phyloP scores from a whole-genome alignment of 2,113 vertebrate species.

The Sphyrna mokarran region DNA sequence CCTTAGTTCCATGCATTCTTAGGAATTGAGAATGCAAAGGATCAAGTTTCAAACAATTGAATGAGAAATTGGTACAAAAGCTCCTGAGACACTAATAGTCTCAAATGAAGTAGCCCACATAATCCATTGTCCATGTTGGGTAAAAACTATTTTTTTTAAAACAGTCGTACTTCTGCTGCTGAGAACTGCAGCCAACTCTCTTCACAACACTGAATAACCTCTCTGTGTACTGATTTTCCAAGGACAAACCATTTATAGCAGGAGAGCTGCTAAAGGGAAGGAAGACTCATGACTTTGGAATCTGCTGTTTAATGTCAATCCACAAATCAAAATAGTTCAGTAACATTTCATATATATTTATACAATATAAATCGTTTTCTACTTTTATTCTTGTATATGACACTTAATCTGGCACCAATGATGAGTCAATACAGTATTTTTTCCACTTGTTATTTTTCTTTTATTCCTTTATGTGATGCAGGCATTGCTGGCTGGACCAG shows the following conservation, averaged over 20 bases:
- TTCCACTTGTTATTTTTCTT: background rate
- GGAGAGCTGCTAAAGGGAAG: background rate
- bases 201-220: background rate
- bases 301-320: background rate
- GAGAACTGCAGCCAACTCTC: background rate
- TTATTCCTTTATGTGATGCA: too few relatives aligned
- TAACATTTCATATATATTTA: background rate
- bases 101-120: background rate
- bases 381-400: background rate
- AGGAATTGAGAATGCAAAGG: background rate
- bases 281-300: slow-evolving; percentile 24
- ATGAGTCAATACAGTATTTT: background rate
- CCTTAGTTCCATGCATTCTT: background rate
- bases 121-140: slow-evolving; percentile 29
- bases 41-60: background rate
- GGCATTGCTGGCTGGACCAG: too few relatives aligned
- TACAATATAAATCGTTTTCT: background rate
- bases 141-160: background rate
- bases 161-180: background rate
- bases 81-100: background rate
- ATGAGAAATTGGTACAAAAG: background rate
- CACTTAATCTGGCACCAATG: background rate
- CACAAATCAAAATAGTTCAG: slow-evolving; percentile 25
- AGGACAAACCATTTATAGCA: slow-evolving; percentile 32
- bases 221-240: background rate